Percentiles rank a stretch among this genome's conserved stretches.
Conservation (phyloP, 1,140 invertebrate species). For the Gryon sp. region DNA sequence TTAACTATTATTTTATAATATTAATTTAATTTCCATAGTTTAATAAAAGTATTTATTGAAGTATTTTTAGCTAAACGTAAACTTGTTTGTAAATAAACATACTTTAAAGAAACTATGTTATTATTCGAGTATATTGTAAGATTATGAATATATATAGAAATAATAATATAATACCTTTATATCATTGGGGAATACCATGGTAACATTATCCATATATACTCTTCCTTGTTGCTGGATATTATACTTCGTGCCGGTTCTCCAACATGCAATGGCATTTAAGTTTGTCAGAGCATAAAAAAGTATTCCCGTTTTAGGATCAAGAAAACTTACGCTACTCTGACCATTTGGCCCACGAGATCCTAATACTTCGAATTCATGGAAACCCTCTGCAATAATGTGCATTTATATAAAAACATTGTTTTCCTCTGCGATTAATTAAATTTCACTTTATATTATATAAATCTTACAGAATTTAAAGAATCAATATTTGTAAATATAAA, state of each 20-base stretch:
- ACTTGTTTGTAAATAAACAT: conserved; percentile 3
- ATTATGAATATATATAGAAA: no score
- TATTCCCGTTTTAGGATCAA: conserved; percentile 85
- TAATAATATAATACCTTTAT: conserved; percentile 81
- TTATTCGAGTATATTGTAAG: no score
- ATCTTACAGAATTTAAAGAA: not conserved
- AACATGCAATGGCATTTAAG: conserved; percentile 87
- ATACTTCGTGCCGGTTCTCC: conserved; percentile 85
- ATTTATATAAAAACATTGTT: conserved; percentile 1
- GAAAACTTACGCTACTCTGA: conserved; percentile 86
- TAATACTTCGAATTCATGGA: conserved; percentile 84
- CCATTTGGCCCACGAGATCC: conserved; percentile 85
- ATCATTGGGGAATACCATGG: conserved; percentile 88
- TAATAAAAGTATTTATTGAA: no score
- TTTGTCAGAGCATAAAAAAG: conserved; percentile 88
- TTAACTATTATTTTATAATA: no score
- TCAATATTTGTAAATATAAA: not conserved
- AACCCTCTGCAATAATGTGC: conserved; percentile 75
- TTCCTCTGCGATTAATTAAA: no score
- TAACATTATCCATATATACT: conserved; percentile 85
- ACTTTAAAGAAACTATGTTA: no score
- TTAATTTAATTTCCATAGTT: no score
- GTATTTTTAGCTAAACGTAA: no score
- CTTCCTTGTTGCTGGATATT: conserved; percentile 84
- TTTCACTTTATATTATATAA: no score